phyloP scores from a whole-genome alignment of 2,113 vertebrate species.

The Rutilus rutilus region DNA sequence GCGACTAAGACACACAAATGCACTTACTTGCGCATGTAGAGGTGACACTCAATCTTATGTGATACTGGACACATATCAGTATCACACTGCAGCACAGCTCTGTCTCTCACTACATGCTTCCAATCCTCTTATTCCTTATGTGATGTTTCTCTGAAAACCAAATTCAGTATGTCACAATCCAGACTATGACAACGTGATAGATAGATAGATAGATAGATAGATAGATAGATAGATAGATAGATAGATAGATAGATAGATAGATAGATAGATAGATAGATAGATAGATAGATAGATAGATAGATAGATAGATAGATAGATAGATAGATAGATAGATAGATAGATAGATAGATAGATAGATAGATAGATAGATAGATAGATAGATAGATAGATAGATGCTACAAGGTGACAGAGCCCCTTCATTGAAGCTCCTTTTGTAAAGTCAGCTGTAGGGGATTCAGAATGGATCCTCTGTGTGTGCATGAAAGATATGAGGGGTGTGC shows the following conservation, averaged over 20 bases:
- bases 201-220: no score
- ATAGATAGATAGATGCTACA: not conserved
- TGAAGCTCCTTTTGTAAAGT: not conserved
- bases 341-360: not conserved
- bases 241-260: no score
- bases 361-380: no score
- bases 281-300: no score
- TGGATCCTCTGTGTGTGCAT: not conserved
- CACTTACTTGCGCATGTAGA: conserved; percentile 2
- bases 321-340: no score
- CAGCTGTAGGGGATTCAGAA: not conserved
- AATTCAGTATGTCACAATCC: conserved; percentile 34
- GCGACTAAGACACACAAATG: conserved; percentile 35
- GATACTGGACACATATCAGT: conserved; percentile 9
- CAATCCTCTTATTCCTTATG: conserved; percentile 38
- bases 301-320: no score
- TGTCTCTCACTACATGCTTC: not conserved
- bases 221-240: no score
- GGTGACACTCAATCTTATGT: not conserved
- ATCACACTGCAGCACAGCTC: not conserved
- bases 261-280: no score
- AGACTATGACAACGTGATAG: not conserved
- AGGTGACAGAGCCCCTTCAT: not conserved
- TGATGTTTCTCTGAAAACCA: conserved; percentile 20
- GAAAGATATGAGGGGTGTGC: not conserved